Evolutionary conservation across 1,140 invertebrate species (phyloP).

Genomic region (Ostrea edulis): DNA sequence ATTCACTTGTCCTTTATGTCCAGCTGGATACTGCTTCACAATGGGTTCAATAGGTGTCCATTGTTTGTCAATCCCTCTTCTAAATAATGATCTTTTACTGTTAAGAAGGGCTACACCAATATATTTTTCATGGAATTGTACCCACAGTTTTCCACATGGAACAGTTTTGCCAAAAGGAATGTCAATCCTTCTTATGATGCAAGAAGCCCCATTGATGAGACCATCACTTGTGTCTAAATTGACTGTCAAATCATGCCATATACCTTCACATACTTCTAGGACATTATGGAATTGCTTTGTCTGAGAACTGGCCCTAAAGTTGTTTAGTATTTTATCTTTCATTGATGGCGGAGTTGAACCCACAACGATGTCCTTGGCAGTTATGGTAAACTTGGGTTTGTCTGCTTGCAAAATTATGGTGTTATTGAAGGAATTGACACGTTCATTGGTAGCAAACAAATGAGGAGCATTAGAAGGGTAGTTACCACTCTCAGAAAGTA

Average conservation of each 20-base stretch:
- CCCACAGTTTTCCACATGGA: constrained; percentile 38
- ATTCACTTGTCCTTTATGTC: constrained; percentile 50
- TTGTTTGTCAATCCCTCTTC: too few species aligned
- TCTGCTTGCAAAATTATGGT: too few species aligned
- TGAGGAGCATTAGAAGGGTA: not conserved
- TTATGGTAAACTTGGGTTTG: too few species aligned
- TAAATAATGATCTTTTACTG: too few species aligned
- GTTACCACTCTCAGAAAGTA: not conserved
- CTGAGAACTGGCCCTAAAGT: constrained; percentile 21
- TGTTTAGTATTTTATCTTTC: constrained; percentile 31
- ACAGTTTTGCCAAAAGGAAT: not conserved
- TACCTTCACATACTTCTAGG: constrained; percentile 7
- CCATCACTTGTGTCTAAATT: constrained; percentile 52
- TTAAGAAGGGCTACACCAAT: too few species aligned
- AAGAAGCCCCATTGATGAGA: constrained; percentile 48
- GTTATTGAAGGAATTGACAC: not conserved
- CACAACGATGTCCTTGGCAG: too few species aligned
- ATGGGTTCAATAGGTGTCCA: too few species aligned
- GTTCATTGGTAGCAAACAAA: not conserved
- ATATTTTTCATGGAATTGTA: constrained; percentile 45
- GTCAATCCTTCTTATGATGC: constrained; percentile 9
- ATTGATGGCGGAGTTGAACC: constrained; percentile 43
- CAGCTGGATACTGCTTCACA: constrained; percentile 38
- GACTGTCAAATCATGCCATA: constrained; percentile 33
- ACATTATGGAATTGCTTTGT: not conserved